Conservation (phyloP, 2,113 vertebrate genomes). For the Anarrhichthys ocellatus region DNA sequence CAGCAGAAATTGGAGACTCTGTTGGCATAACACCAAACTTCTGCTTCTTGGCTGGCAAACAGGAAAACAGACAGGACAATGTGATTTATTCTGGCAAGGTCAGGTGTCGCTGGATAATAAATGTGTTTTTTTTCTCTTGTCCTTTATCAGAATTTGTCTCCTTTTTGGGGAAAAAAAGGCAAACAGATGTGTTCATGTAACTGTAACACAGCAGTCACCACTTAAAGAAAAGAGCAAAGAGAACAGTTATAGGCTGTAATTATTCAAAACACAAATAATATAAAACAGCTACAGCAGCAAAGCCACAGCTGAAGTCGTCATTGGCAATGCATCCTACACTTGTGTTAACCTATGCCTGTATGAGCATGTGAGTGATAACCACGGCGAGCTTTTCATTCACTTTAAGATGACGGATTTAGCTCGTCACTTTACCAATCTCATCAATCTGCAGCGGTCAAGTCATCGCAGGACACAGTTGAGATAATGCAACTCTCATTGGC, state of each 20-base stretch:
- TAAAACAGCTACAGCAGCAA: not conserved
- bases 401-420: not conserved
- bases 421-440: not conserved
- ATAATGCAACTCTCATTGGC: not conserved
- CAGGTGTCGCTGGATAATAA: conserved; percentile 26
- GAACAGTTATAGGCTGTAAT: not conserved
- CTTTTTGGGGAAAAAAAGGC: not conserved
- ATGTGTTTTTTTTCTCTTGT: conserved; percentile 6
- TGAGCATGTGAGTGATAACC: not conserved
- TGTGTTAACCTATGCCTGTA: not conserved
- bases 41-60: conserved; percentile 27
- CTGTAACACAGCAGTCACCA: not conserved
- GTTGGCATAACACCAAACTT: conserved; percentile 50
- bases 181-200: not conserved
- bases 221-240: not conserved
- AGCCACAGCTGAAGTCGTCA: conserved; percentile 1
- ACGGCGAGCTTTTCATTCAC: conserved; percentile 20
- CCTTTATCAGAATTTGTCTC: not conserved
- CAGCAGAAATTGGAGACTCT: conserved; percentile 54
- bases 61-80: conserved; percentile 32
- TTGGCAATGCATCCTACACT: not conserved
- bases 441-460: not conserved
- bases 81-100: conserved; percentile 30
- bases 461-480: not conserved
- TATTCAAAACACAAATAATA: not conserved